Evolutionary conservation across 92 coral and sea anemone species (phyloP).

Genomic region (Zoanthus sansibaricus): DNA sequence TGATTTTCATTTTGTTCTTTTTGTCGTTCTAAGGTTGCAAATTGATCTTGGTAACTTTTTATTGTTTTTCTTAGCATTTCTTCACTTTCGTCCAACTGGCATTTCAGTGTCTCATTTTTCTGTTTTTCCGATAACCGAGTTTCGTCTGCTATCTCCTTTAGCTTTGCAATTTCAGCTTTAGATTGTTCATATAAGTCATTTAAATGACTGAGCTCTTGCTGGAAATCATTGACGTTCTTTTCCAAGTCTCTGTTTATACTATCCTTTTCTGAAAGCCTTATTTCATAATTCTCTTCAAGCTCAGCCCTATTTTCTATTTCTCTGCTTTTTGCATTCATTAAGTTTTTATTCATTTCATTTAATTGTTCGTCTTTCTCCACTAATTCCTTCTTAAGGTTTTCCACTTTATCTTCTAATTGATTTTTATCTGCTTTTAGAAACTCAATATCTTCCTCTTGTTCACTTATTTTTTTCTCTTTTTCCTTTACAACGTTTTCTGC

Average conservation of each 20-base stretch:
- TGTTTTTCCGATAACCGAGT: conserved; percentile 32
- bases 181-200: conserved; percentile 10
- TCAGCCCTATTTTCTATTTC: conserved; percentile 52
- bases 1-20: conserved; percentile 64
- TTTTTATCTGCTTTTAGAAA: neutral
- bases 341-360: conserved; percentile 52
- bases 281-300: conserved; percentile 56
- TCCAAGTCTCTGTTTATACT: conserved; percentile 64
- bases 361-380: conserved; percentile 52
- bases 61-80: conserved; percentile 68
- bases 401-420: conserved; percentile 45
- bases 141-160: conserved; percentile 23
- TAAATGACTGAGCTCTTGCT: conserved; percentile 49
- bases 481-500: neutral
- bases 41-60: conserved; percentile 70
- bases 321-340: conserved; percentile 42
- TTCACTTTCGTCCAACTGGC: conserved; percentile 73
- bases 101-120: conserved; percentile 69
- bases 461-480: neutral
- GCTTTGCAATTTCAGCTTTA: conserved; percentile 10
- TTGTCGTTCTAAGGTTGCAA: conserved; percentile 58
- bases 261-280: conserved; percentile 63
- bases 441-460: neutral
- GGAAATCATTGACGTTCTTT: conserved; percentile 53
- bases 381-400: conserved; percentile 49